phyloP scores from a whole-genome alignment of 2,113 vertebrate species.

The Coryphaenoides rupestris region DNA sequence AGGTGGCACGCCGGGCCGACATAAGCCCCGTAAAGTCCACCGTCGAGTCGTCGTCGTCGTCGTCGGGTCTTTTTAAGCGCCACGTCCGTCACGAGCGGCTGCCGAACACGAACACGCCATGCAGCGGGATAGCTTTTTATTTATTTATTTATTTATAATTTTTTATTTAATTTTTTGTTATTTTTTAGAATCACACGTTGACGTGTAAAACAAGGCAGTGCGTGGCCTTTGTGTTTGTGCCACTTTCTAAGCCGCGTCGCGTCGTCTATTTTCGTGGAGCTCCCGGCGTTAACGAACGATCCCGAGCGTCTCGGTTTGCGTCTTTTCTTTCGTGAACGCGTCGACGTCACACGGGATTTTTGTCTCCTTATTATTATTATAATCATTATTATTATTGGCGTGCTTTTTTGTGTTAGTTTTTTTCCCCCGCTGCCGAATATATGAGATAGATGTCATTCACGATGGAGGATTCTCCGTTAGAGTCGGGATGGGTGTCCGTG shows the following conservation, averaged over 20 bases:
- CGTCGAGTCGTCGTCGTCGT: conserved; percentile 6
- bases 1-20: conserved; percentile 43
- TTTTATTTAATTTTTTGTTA: too few species aligned
- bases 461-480: conserved; percentile 88
- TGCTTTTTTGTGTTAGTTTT: neutral
- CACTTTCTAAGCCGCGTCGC: neutral
- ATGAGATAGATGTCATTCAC: conserved; percentile 88
- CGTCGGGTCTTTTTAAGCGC: conserved; percentile 6
- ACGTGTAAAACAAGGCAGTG: conserved; percentile 40
- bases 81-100: too few species aligned
- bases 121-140: too few species aligned
- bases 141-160: too few species aligned
- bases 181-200: neutral
- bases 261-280: conserved; percentile 6
- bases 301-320: neutral
- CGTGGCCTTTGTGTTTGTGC: conserved; percentile 41
- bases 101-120: too few species aligned
- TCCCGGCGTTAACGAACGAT: conserved; percentile 11
- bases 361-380: too few species aligned
- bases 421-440: conserved; percentile 26
- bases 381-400: too few species aligned
- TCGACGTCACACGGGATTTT: too few species aligned
- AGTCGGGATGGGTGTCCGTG: conserved; percentile 94
- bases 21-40: neutral
- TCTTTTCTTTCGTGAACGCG: too few species aligned